Evolutionary conservation across 2,113 vertebrate species (phyloP).

Genomic region (Zapus hudsonius): DNA sequence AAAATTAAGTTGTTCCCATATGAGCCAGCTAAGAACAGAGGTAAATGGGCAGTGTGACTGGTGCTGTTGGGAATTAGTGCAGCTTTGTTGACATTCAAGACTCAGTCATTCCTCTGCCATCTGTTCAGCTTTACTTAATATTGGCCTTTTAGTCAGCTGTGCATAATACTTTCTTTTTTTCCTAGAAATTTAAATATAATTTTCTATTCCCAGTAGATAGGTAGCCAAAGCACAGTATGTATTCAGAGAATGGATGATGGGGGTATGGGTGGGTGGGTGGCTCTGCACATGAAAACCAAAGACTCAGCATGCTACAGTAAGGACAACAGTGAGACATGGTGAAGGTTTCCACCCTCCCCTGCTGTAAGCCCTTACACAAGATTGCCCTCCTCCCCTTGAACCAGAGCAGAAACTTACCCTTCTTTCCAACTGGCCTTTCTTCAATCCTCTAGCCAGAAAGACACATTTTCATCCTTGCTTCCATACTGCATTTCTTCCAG

Average conservation of each 20-base stretch:
- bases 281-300: not conserved
- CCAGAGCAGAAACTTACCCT: not conserved
- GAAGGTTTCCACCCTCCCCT: no score
- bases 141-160: not conserved
- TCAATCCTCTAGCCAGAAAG: not conserved
- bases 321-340: not conserved
- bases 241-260: not conserved
- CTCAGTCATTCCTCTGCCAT: not conserved
- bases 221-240: not conserved
- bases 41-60: not conserved
- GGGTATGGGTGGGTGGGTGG: not conserved
- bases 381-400: not conserved
- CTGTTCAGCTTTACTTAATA: not conserved
- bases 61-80: not conserved
- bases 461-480: not conserved
- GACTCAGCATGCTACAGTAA: not conserved
- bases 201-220: not conserved
- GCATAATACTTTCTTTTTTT: not conserved
- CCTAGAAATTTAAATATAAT: not conserved
- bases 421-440: not conserved
- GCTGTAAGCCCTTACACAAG: not conserved
- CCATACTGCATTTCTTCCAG: not conserved
- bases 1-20: not conserved
- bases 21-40: not conserved
- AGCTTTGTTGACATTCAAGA: not conserved